Evolutionary conservation across 1,140 invertebrate species (phyloP), one percentile per base, ranked within the genome.

Genomic region (Vanessa atalanta): DNA sequence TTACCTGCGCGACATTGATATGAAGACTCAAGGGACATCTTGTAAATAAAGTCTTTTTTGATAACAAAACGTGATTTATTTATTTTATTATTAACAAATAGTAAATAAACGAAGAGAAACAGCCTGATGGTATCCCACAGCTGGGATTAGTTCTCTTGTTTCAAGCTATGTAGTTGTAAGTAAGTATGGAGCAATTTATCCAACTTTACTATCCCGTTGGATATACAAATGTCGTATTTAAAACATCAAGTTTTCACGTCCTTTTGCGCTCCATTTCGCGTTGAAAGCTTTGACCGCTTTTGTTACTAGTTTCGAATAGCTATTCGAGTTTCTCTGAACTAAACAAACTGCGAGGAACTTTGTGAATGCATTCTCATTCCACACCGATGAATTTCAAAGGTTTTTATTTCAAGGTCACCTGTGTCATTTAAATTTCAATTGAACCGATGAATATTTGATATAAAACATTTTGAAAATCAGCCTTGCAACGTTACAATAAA

Each of bases 221-320:
- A 61, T 37, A 8, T 37, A 15, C 3, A 37, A 61, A 61, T 26
- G 26, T 37, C 13, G 13, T 61, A 61, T 57, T 11, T 61, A 61
- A 61, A 61, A 57, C 26, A 57, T 57, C 31, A 37, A 15, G 12
- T 7, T 61, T 61, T 61, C 9, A 37, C 26, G 57, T 61, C 57
- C 26, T 61, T 61, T 57, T 61, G 31, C 26, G 26, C 26, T 61
- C 57, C 7, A 31, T 61, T 61, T 61, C 26, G 12, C 57, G 26
- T 61, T 37, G 57, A 61, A 61, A 61, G 57, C 57, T 37, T 61
- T n/a, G 26, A 15, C 26, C 23, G 57, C 57, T 61, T 61, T 61
- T 61, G 57, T 61, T 61, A n/a, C 55, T 14, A 57, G 55, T 26
- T 57, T 57, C 57, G 20, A 61, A 61, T 61, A 37, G 57, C 57